phyloP scores from a whole-genome alignment of 2,888 invertebrate genomes.

The Hipparchia sbordonii region DNA sequence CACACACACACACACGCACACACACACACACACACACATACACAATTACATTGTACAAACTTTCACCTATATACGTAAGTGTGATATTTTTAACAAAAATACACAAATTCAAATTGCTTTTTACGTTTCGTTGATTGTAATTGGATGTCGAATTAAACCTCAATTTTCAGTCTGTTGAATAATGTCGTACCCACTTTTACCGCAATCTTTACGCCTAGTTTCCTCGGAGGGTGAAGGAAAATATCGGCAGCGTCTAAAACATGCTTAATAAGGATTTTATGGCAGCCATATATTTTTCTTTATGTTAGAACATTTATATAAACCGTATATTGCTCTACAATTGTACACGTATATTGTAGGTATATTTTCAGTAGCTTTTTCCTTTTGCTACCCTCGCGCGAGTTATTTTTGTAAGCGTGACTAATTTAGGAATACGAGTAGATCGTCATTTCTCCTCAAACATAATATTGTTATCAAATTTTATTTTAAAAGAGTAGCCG shows the following conservation, averaged over 20 bases:
- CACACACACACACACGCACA: no score
- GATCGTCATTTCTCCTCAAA: no score
- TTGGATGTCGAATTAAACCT: constrained; percentile 13
- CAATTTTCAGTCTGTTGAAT: constrained; percentile 19
- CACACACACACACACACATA: no score
- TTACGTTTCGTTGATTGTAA: constrained; percentile 19
- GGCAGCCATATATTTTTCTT: constrained; percentile 2
- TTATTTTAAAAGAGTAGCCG: no score
- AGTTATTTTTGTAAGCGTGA: no score
- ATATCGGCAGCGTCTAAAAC: constrained; percentile 14
- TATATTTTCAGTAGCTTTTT: background rate
- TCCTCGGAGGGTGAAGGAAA: constrained; percentile 5
- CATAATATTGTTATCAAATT: no score
- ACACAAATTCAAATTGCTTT: constrained; percentile 4
- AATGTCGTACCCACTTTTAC: constrained; percentile 15
- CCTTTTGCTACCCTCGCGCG: background rate
- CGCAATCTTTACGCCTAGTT: constrained; percentile 20
- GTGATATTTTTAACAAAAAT: background rate
- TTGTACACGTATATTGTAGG: background rate
- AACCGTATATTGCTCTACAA: background rate
- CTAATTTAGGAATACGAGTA: no score
- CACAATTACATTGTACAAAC: no score
- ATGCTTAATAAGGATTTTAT: constrained; percentile 12
- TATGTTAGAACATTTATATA: background rate
- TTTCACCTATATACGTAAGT: no score